Evolutionary conservation across 2,797 vertebrate species (phyloP).

Genomic region (Pangasius sanitwongsei): DNA sequence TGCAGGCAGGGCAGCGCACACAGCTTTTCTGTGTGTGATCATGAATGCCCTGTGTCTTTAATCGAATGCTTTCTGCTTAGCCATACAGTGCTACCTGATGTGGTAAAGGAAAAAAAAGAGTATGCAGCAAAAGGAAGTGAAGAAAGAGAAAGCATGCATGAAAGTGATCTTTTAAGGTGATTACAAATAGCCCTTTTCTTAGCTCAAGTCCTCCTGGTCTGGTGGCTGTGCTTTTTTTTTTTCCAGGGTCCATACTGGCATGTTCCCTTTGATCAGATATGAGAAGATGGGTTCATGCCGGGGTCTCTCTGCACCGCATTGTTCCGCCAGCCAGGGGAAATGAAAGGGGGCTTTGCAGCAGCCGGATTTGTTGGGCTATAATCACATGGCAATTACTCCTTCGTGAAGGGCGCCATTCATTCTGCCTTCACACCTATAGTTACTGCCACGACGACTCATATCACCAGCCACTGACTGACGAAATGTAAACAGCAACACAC

Average conservation of each 20-base stretch:
- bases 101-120: conserved; percentile 3
- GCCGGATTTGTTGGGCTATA: conserved; percentile 66
- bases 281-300: conserved; percentile 59
- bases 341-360: conserved; percentile 68
- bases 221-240: conserved; percentile 42
- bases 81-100: conserved; percentile 5
- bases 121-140: conserved; percentile 6
- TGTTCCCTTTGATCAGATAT: conserved; percentile 64
- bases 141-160: conserved; percentile 26
- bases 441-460: conserved; percentile 53
- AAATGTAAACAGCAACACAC: conserved; percentile 48
- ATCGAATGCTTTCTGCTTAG: not conserved
- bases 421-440: conserved; percentile 60
- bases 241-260: conserved; percentile 52
- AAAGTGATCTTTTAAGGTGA: conserved; percentile 37
- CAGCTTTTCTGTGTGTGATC: not conserved
- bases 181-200: conserved; percentile 37
- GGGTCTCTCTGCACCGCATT: conserved; percentile 54
- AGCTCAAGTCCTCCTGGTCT: conserved; percentile 30
- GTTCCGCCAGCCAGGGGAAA: conserved; percentile 56
- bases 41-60: conserved; percentile 23
- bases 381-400: conserved; percentile 68
- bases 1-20: conserved; percentile 32
- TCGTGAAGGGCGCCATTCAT: conserved; percentile 66
- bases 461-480: conserved; percentile 53